Conservation (phyloP, 2,888 invertebrate genomes). For the Acanthoscelides obtectus region DNA sequence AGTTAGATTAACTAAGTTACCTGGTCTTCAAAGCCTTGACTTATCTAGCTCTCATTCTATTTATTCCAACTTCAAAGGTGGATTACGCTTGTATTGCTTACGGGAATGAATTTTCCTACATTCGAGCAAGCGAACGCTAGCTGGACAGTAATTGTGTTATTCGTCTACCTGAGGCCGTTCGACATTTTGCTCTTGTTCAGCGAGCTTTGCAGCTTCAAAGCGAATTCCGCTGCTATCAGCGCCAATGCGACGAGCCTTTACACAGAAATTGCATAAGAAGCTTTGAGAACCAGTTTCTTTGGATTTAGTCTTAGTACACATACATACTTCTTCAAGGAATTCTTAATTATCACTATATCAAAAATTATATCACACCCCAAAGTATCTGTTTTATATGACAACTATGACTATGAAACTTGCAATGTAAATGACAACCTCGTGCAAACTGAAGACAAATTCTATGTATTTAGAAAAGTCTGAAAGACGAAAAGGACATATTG, state of each 20-base stretch:
- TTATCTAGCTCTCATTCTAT: neutral
- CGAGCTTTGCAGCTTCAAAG: neutral
- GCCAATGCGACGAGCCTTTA: neutral
- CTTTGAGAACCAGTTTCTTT: neutral
- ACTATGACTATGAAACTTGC: too few relatives aligned
- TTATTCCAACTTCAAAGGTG: neutral
- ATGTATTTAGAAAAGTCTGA: too few relatives aligned
- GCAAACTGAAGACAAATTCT: too few relatives aligned
- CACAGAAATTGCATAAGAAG: neutral
- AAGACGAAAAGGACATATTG: too few relatives aligned
- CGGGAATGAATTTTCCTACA: neutral
- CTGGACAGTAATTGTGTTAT: neutral
- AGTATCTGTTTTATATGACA: too few relatives aligned
- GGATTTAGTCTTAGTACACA: neutral
- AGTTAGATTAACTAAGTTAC: neutral
- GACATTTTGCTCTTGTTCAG: neutral
- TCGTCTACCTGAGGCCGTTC: neutral
- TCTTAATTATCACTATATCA: too few relatives aligned
- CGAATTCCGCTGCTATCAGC: neutral
- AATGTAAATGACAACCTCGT: too few relatives aligned
- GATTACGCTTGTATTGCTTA: neutral
- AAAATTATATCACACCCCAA: too few relatives aligned
- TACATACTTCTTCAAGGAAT: too few relatives aligned
- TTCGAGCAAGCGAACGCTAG: neutral
- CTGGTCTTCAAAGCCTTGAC: neutral